phyloP scores from a whole-genome alignment of 2,113 vertebrate genomes.

The Callospermophilus lateralis region DNA sequence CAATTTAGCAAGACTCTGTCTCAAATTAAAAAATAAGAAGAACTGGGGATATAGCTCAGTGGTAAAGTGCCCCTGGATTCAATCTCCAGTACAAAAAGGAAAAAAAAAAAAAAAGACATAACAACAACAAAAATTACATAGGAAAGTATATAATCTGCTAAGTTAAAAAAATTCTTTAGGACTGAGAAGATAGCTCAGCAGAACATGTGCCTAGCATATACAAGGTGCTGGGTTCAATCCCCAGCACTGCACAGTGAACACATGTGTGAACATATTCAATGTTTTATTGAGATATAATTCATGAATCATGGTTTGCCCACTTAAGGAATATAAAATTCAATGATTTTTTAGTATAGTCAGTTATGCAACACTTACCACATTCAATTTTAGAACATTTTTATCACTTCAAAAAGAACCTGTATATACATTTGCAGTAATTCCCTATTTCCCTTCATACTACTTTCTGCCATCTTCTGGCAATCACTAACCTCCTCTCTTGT shows the following conservation, averaged over 20 bases:
- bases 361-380: background rate
- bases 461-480: background rate
- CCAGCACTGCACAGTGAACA: too few relatives aligned
- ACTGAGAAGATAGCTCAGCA: background rate
- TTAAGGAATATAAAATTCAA: background rate
- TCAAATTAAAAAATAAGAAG: background rate
- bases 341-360: background rate
- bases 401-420: background rate
- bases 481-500: background rate
- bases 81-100: too few relatives aligned
- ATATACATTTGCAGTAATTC: background rate
- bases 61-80: background rate
- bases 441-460: background rate
- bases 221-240: background rate
- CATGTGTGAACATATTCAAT: too few relatives aligned
- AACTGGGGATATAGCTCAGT: background rate
- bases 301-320: background rate
- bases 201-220: too few relatives aligned
- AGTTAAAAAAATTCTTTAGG: background rate
- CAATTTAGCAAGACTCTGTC: background rate
- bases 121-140: background rate
- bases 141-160: background rate
- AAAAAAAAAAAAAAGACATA: too few relatives aligned
- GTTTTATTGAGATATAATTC: background rate
- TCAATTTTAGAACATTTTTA: constrained; percentile 14